Evolutionary conservation across 2,797 vertebrate genomes (phyloP).

Genomic region (Petrocephalus schoutedeni): DNA sequence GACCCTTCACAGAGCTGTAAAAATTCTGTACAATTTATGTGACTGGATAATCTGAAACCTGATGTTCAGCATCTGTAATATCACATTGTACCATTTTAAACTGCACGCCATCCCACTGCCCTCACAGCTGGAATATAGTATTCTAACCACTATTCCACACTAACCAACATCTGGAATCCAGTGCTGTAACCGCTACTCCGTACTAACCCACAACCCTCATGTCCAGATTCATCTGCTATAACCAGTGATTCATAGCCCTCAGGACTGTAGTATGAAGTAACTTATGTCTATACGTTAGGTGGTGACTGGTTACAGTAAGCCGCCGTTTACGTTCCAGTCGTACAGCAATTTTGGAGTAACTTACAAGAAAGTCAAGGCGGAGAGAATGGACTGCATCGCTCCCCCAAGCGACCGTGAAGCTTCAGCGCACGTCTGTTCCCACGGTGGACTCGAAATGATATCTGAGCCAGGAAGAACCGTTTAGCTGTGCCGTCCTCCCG

Average conservation of each 20-base stretch:
- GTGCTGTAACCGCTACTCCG: neutral
- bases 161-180: constrained; percentile 10
- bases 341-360: constrained; percentile 25
- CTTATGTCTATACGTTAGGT: constrained; percentile 30
- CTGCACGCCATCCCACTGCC: neutral
- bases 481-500: constrained; percentile 6
- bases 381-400: constrained; percentile 46
- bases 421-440: constrained; percentile 26
- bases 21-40: neutral
- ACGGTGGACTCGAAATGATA: constrained; percentile 19
- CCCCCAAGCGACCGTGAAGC: constrained; percentile 19
- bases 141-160: neutral
- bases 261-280: constrained; percentile 13
- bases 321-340: neutral
- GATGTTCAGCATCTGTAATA: neutral
- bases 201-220: neutral
- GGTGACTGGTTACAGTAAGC: neutral
- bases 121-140: neutral
- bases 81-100: neutral
- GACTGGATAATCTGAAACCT: neutral
- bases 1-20: neutral
- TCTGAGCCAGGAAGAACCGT: constrained; percentile 19
- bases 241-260: neutral
- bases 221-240: constrained; percentile 10
- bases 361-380: constrained; percentile 45